phyloP scores from a whole-genome alignment of 53 echinoderm and acorn worm species.

The Echinarachnius parma region DNA sequence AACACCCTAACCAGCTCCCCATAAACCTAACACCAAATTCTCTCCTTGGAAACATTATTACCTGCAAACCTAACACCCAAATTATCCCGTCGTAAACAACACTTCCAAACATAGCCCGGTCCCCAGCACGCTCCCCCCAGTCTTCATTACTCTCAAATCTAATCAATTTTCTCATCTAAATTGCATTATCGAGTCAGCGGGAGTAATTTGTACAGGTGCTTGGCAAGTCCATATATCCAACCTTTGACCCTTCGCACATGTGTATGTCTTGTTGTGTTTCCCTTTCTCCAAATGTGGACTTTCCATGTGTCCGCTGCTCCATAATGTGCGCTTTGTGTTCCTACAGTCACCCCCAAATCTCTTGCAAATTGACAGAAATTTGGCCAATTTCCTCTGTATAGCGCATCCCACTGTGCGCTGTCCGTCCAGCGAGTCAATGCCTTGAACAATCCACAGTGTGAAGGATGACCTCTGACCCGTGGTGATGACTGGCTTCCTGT shows the following conservation, averaged over 20 bases:
- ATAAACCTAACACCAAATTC: too few relatives aligned
- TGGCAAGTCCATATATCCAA: conserved; percentile 29
- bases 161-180: conserved; percentile 39
- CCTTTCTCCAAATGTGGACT: too few relatives aligned
- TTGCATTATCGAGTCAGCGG: conserved; percentile 41
- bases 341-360: background rate
- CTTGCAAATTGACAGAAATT: conserved; percentile 45
- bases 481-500: conserved; percentile 40
- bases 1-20: too few relatives aligned
- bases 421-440: conserved; percentile 1
- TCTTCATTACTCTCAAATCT: conserved; percentile 46
- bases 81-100: too few relatives aligned
- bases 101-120: too few relatives aligned
- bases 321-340: too few relatives aligned
- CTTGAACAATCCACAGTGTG: conserved; percentile 15
- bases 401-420: conserved; percentile 14
- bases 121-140: conserved; percentile 14
- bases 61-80: too few relatives aligned
- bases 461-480: conserved; percentile 34
- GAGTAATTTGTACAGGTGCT: conserved; percentile 48
- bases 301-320: too few relatives aligned
- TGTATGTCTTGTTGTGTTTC: background rate
- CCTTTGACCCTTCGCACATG: conserved; percentile 13
- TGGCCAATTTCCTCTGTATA: conserved; percentile 40
- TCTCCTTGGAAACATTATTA: too few relatives aligned